Base-by-base conservation (phyloP, 2,888 invertebrate species). In the Griposia aprilina region DNA sequence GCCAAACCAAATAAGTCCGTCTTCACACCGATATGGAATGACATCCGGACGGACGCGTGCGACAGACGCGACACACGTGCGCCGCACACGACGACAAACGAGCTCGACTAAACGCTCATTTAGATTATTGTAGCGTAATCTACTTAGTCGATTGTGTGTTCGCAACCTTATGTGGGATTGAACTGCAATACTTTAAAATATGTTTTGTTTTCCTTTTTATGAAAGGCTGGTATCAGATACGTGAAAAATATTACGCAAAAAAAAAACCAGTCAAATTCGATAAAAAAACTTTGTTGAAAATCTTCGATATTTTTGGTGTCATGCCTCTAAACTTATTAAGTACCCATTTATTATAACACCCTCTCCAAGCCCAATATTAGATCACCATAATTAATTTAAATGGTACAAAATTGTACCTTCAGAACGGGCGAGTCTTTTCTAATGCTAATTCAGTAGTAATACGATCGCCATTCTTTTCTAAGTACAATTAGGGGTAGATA, bases 391-490 rank as follows among this genome's bases (percentile, higher is more conserved):
- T 95, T 94, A 95, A 93, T 95, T 93, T 94, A 93, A 92, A 91
- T 92, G 92, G 92, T 90, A 93, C 92, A 94, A 94, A 94, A 92
- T 92, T 89, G 84, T 86, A 87, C 88, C 83, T 84, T 83, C 87
- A 89, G 90, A 90, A 82, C 55, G 83, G 84, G 72, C 78, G 86
- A 85, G 88, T 87, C 92, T 87, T 94, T 96, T 96, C 93, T 94
- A 89, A 97, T 97, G 96, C 94, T 95, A 96, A 97, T 96, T 88
- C 84, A 45, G 77, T 60, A 91, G 96, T 95, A 96, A 97, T 94
- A 94, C 95, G 94, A 97, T 95, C 94, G 94, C 95, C 90, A 94
- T 96, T 95, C 93, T 94, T 92, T 91, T 88, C 65, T 66, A 74
- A 84, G 89, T 93, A 95, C 95, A 96, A 96, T 96, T 96, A 95